Conservation (phyloP, 2,113 vertebrate genomes). For the Aptenodytes forsteri region DNA sequence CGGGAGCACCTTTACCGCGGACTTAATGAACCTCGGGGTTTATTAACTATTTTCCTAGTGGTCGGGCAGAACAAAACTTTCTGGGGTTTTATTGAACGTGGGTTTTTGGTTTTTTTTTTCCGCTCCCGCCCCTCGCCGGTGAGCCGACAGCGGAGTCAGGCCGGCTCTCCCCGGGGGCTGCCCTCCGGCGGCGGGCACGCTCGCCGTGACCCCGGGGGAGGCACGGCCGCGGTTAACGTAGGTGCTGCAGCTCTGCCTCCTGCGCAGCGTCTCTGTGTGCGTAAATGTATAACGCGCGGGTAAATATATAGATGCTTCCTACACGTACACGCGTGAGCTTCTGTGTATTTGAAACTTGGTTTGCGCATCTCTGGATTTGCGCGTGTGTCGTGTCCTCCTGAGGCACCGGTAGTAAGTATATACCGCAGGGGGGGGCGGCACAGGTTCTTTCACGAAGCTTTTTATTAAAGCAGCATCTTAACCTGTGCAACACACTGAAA, state of each 20-base stretch:
- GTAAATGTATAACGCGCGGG: rapidly evolving
- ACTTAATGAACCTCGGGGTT: not conserved
- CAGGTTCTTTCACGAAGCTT: rapidly evolving
- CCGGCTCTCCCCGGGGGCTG: not conserved
- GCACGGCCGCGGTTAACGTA: rapidly evolving
- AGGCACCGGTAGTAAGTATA: rapidly evolving
- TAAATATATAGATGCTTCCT: rapidly evolving
- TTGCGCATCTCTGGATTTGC: rapidly evolving
- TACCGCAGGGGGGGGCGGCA: not conserved
- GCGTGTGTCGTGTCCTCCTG: rapidly evolving
- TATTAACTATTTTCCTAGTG: rapidly evolving
- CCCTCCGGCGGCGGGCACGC: not conserved
- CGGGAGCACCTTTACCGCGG: not conserved
- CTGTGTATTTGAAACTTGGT: rapidly evolving
- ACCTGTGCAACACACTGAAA: not conserved
- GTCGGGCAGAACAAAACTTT: not conserved
- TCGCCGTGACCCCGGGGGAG: no score
- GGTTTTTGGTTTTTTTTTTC: no score
- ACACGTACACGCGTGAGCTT: rapidly evolving
- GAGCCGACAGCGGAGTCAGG: no score
- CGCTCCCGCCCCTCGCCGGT: no score
- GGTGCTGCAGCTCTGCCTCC: not conserved
- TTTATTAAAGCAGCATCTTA: not conserved
- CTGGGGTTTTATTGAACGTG: not conserved
- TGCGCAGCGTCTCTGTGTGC: rapidly evolving